Evolutionary conservation across 1,140 invertebrate species (phyloP).

Genomic region (Apis florea): DNA sequence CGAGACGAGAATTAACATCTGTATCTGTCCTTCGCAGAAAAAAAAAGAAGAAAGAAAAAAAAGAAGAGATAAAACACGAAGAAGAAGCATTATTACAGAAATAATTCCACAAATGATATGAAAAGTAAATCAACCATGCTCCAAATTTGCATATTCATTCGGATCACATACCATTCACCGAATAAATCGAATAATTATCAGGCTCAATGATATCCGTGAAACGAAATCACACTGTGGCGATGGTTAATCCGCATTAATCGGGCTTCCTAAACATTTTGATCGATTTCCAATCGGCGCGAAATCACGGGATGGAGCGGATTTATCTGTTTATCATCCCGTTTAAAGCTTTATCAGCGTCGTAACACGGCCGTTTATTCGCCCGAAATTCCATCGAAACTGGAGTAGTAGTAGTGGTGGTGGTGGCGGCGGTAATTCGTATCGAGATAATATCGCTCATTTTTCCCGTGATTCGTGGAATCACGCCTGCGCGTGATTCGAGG

Average conservation of each 20-base stretch:
- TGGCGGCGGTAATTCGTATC: slow-evolving; percentile 66
- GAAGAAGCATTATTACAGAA: not conserved
- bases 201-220: not conserved
- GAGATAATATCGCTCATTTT: slow-evolving; percentile 66
- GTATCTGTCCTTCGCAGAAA: too few relatives aligned
- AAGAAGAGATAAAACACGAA: not conserved
- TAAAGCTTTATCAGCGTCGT: slow-evolving; percentile 71
- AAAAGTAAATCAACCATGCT: not conserved
- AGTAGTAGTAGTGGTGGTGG: too few relatives aligned
- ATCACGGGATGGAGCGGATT: slow-evolving; percentile 10
- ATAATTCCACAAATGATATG: not conserved
- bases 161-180: slow-evolving; percentile 4
- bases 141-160: not conserved
- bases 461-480: slow-evolving; percentile 65
- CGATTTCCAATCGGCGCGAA: slow-evolving; percentile 30
- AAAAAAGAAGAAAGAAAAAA: too few relatives aligned
- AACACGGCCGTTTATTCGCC: slow-evolving; percentile 73
- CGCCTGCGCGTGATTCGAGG: slow-evolving; percentile 29
- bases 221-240: not conserved
- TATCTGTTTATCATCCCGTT: slow-evolving; percentile 62
- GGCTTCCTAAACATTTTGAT: slow-evolving; percentile 11
- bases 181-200: slow-evolving; percentile 27
- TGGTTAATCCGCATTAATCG: slow-evolving; percentile 30
- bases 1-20: too few relatives aligned
- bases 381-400: slow-evolving; percentile 66